Evolutionary conservation across 2,797 vertebrate species (phyloP).

Genomic region (Coregonus sp.): DNA sequence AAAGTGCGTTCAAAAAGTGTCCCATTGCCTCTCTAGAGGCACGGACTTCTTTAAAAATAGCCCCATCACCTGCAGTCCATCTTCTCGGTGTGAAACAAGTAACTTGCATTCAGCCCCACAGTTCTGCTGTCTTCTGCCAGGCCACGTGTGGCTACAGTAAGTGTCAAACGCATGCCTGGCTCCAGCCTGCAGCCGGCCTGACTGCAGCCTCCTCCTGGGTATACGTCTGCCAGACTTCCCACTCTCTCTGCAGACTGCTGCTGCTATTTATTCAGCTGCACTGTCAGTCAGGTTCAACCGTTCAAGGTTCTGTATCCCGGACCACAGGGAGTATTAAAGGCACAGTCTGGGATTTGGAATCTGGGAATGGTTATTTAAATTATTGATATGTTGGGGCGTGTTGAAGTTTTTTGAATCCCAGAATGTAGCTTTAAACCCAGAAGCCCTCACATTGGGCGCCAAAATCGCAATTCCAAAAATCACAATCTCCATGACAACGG

Average conservation of each 20-base stretch:
- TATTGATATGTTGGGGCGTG: not conserved
- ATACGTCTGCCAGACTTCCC: not conserved
- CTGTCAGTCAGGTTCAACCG: not conserved
- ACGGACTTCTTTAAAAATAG: not conserved
- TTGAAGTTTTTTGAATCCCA: not conserved
- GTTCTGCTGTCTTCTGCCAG: conserved; percentile 53
- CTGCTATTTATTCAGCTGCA: not conserved
- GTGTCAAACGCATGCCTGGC: conserved; percentile 62
- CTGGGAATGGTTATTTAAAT: not conserved
- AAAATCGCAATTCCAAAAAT: not conserved
- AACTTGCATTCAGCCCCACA: conserved; percentile 58
- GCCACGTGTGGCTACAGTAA: conserved; percentile 52
- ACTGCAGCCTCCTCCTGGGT: conserved; percentile 13
- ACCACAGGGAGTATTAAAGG: not conserved
- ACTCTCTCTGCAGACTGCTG: conserved; percentile 31
- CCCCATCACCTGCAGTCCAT: conserved; percentile 55
- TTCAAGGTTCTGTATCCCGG: not conserved
- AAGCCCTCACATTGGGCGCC: not conserved
- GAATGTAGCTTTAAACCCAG: not conserved
- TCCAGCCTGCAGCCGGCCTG: conserved; percentile 3
- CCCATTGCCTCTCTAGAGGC: conserved; percentile 11
- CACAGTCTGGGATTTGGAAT: not conserved
- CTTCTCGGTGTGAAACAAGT: conserved; percentile 46
- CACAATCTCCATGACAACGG: conserved; percentile 58
- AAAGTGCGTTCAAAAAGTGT: not conserved